These are phyloP conservation scores for Pangasius macronema DNA, from an alignment of 2,797 vertebrate species.

Conservation along the genomic window DNA sequence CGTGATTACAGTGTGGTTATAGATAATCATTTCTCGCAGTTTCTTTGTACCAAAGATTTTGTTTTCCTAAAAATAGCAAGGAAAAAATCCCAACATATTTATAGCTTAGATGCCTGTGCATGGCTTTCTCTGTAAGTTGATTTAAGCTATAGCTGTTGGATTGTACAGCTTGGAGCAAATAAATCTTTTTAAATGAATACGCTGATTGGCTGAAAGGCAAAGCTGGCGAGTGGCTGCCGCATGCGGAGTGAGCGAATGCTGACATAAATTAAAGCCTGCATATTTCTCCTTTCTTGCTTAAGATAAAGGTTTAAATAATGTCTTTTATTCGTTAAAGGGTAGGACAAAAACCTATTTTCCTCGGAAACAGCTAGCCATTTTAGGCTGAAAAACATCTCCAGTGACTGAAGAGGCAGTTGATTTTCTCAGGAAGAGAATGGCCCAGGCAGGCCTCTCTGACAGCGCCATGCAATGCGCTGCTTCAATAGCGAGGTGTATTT, in stretches of 20 bases:
- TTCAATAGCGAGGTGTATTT: slow-evolving; percentile 82
- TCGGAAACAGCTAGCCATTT: slow-evolving; percentile 41
- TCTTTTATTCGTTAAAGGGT: slow-evolving; percentile 44
- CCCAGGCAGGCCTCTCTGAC: slow-evolving; percentile 68
- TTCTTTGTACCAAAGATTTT: slow-evolving; percentile 27
- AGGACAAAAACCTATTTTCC: slow-evolving; percentile 40
- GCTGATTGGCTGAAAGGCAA: slow-evolving; percentile 61
- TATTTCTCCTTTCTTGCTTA: slow-evolving; percentile 38
- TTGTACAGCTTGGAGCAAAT: slow-evolving; percentile 76
- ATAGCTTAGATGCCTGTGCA: slow-evolving; percentile 64
- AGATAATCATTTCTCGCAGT: not conserved
- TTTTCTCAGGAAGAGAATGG: slow-evolving; percentile 59
- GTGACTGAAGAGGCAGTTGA: slow-evolving; percentile 40
- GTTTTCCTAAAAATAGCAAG: slow-evolving; percentile 8
- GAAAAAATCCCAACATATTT: slow-evolving; percentile 64
- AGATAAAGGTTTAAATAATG: slow-evolving; percentile 49
- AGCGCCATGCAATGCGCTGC: slow-evolving; percentile 71
- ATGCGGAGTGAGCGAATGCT: slow-evolving; percentile 68
- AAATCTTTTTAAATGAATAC: slow-evolving; percentile 77
- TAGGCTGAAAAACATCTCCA: slow-evolving; percentile 38
- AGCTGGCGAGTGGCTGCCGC: slow-evolving; percentile 43
- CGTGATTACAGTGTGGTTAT: not conserved
- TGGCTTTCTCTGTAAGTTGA: slow-evolving; percentile 73
- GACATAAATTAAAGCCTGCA: slow-evolving; percentile 74
- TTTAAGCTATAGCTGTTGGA: slow-evolving; percentile 75